These are phyloP conservation scores for Elysia chlorotica DNA, from an alignment of 1,140 invertebrate species.

Conservation along the genomic window DNA sequence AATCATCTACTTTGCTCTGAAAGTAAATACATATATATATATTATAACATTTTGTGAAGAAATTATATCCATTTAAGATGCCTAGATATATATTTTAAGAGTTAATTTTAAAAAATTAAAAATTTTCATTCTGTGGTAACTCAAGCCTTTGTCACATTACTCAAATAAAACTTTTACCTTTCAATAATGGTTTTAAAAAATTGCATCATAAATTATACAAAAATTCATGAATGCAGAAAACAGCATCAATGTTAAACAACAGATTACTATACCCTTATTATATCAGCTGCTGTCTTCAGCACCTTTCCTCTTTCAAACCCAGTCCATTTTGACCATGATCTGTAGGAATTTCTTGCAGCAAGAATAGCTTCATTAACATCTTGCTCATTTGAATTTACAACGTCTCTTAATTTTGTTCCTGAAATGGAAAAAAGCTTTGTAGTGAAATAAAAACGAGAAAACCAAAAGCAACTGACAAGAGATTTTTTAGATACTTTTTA, in stretches of 20 bases:
- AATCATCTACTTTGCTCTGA: conserved; percentile 52
- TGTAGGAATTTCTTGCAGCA: conserved; percentile 41
- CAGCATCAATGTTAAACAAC: neutral
- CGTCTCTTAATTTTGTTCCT: neutral
- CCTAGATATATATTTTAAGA: neutral
- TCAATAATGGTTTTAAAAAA: neutral
- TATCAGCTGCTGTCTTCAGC: conserved; percentile 48
- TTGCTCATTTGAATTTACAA: conserved; percentile 31
- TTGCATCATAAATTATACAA: neutral
- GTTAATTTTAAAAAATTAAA: neutral
- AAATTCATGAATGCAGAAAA: neutral
- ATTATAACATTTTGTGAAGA: neutral
- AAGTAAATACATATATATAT: neutral
- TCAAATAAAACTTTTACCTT: neutral
- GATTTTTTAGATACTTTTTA: neutral
- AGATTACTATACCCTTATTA: conserved; percentile 54
- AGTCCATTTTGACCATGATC: conserved; percentile 49
- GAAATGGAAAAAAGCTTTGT: neutral
- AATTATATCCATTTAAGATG: neutral
- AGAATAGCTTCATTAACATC: conserved; percentile 52
- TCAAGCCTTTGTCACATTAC: neutral
- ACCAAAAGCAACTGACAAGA: no score
- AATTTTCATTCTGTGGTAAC: neutral
- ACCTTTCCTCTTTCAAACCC: conserved; percentile 56
- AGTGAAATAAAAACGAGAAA: neutral